Evolutionary conservation across 2,113 vertebrate species (phyloP).

Genomic region (Lasiurus borealis): DNA sequence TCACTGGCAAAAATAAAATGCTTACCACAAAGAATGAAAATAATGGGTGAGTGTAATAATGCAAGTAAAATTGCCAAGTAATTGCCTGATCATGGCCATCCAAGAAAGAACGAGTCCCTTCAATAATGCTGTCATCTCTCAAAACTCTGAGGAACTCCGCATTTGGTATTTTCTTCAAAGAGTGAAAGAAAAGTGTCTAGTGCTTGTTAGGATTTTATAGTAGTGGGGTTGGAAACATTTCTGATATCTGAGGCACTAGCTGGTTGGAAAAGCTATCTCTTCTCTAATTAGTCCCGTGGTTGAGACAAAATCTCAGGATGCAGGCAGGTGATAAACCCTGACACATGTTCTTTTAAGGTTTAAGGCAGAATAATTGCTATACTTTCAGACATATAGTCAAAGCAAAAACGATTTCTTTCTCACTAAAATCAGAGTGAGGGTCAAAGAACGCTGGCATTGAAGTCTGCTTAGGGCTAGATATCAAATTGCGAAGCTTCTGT

Average conservation of each 20-base stretch:
- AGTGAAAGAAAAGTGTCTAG: background rate
- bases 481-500: background rate
- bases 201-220: background rate
- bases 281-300: background rate
- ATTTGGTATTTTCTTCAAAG: too few species aligned
- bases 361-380: background rate
- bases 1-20: background rate
- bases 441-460: background rate
- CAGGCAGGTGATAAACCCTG: background rate
- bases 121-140: background rate
- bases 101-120: background rate
- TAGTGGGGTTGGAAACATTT: background rate
- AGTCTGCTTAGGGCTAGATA: background rate
- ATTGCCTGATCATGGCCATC: background rate
- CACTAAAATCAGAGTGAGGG: background rate
- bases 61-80: background rate
- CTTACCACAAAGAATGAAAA: background rate
- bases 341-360: background rate
- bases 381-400: background rate
- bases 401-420: background rate
- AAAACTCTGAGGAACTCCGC: fast-evolving
- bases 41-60: background rate
- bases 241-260: too few species aligned
- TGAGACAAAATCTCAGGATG: background rate
- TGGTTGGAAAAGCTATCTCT: background rate